Percentiles rank a stretch among this genome's conserved stretches.
Evolutionary conservation across 2,797 vertebrate genomes (phyloP).

Genomic region (Hippoglossus hippoglossus): DNA sequence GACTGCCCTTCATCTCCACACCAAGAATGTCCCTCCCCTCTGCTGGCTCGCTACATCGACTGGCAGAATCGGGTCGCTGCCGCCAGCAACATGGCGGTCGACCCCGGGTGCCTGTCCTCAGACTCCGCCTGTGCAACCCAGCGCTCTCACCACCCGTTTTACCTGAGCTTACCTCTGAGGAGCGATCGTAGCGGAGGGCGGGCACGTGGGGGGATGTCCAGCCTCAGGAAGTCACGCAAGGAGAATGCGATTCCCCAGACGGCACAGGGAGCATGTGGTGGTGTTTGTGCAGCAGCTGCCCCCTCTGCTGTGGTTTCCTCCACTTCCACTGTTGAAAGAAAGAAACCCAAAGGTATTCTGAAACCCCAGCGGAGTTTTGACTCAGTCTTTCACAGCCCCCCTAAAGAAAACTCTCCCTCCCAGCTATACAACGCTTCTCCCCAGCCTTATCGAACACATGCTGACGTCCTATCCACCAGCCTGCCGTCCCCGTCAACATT

Average conservation of each 20-base stretch:
- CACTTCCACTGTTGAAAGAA: constrained; percentile 62
- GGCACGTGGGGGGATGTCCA: constrained; percentile 57
- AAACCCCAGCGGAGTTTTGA: constrained; percentile 86
- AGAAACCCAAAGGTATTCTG: constrained; percentile 85
- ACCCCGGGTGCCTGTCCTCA: constrained; percentile 39
- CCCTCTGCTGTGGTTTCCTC: constrained; percentile 35
- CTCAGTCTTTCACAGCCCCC: constrained; percentile 67
- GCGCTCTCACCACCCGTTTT: constrained; percentile 52
- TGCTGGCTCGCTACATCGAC: constrained; percentile 89
- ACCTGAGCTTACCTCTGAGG: constrained; percentile 73
- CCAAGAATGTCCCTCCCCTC: constrained; percentile 85
- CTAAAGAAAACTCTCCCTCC: constrained; percentile 56
- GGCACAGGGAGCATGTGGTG: constrained; percentile 48
- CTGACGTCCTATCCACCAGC: constrained; percentile 47
- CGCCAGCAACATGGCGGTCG: constrained; percentile 33
- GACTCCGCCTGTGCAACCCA: constrained; percentile 49
- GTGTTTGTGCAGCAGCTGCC: constrained; percentile 39
- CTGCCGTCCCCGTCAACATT: constrained; percentile 59
- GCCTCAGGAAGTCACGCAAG: constrained; percentile 85
- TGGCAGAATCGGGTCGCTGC: constrained; percentile 83
- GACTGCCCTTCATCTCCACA: constrained; percentile 82
- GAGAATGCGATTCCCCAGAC: constrained; percentile 83
- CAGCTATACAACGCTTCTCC: constrained; percentile 32
- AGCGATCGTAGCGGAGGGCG: constrained; percentile 48
- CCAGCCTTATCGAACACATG: constrained; percentile 43